Evolutionary conservation across 2,888 invertebrate genomes (phyloP), one percentile per base, ranked within the genome.

Genomic region (Dryadula phaetusa): DNA sequence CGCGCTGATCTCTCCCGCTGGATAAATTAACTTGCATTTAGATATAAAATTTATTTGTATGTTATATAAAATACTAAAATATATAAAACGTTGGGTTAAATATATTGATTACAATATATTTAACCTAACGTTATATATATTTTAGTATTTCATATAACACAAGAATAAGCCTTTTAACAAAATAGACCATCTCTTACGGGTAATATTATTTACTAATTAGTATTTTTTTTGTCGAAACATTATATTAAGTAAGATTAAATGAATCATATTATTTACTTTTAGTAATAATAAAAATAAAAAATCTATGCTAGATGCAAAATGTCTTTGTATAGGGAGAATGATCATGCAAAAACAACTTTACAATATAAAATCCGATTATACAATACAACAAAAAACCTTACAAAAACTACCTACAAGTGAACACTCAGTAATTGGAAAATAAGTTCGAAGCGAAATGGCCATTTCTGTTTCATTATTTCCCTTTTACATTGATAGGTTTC

Each of bases 401-500:
- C 22, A 56, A 42, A 60, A 28, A 25, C 42, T 42, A 58, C 54
- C 20, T 60, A 40, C 22, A 58, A 58, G 34, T 49, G 20, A 40
- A 37, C 25, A 40, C 7, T 56, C 22, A 49, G 64, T 64, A 64
- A 64, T 64, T 64, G 64, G 56, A 64, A 64, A 58, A 49, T 64
- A 58, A 64, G 47, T 54, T 42, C 14, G 54, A 46, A 40, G 14
- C 25, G 54, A 32, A 47, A 28, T 18, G 20, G 49, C 47, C 10
- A 64, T 64, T 64, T 47, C 64, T 56, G 63, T 64, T 70, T 64
- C 54, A 67, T 67, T 66, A 66, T 63, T 64, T 56, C 56, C 46
- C 52, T 64, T 69, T 62, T 64, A 62, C 56, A 68, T 62, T 56
- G 66, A 67, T 67, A 63, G 42, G 62, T 67, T 71, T 64, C 61